Evolutionary conservation across 2,888 invertebrate genomes (phyloP).

Genomic region (Lepidonotus clava): DNA sequence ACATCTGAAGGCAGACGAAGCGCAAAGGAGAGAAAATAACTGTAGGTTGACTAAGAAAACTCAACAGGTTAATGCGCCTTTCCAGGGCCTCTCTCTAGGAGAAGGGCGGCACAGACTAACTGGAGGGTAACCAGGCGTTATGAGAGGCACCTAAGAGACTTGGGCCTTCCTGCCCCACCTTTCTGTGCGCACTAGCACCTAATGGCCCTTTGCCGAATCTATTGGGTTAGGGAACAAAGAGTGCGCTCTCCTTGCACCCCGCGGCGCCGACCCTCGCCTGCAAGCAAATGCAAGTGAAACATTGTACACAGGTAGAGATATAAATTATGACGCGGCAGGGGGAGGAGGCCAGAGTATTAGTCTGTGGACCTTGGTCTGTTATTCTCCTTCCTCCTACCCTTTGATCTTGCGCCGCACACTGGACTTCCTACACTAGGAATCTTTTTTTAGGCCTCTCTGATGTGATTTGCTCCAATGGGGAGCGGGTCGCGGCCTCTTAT

Average conservation of each 20-base stretch:
- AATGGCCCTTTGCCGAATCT: not conserved
- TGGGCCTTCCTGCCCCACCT: not conserved
- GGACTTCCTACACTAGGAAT: not conserved
- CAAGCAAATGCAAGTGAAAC: not conserved
- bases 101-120: too few species aligned
- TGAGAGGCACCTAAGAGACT: not conserved
- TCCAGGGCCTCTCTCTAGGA: too few species aligned
- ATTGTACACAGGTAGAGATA: not conserved
- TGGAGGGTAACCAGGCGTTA: too few species aligned
- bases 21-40: not conserved
- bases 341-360: not conserved
- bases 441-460: not conserved
- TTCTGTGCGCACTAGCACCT: not conserved
- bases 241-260: not conserved
- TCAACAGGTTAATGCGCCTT: slow-evolving; percentile 11
- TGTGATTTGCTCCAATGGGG: not conserved
- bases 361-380: not conserved
- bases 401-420: not conserved
- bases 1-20: slow-evolving; percentile 23
- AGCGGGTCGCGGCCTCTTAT: not conserved
- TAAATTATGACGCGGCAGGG: not conserved
- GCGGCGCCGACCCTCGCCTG: not conserved
- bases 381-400: not conserved
- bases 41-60: not conserved
- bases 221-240: not conserved